Evolutionary conservation across 1,140 invertebrate genomes (phyloP).

Genomic region (Megalonaias nervosa): DNA sequence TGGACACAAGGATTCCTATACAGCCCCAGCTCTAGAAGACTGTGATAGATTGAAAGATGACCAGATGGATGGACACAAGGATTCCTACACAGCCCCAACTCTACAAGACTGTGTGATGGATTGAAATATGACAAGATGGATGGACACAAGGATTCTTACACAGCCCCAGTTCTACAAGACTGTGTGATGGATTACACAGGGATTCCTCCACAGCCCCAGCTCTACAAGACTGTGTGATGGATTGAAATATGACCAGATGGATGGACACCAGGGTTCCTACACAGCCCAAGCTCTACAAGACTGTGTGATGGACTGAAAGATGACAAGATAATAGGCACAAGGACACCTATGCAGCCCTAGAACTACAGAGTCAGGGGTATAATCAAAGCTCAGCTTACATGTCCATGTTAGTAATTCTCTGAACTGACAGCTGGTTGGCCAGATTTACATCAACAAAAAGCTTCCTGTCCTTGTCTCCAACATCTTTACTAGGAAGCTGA

Average conservation of each 20-base stretch:
- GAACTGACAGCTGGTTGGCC: constrained; percentile 59
- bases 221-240: background rate
- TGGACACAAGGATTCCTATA: too few species aligned
- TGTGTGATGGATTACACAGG: too few species aligned
- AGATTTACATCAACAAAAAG: constrained; percentile 66
- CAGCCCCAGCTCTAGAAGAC: too few species aligned
- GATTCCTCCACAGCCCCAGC: background rate
- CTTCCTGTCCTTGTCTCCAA: constrained; percentile 63
- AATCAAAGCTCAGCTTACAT: too few species aligned
- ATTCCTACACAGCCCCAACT: too few species aligned
- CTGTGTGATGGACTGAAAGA: too few species aligned
- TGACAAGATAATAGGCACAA: background rate
- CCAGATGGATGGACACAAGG: too few species aligned
- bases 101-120: too few species aligned
- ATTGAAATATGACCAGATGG: too few species aligned
- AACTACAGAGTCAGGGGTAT: background rate
- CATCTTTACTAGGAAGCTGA: constrained; percentile 34
- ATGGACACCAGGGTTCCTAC: too few species aligned
- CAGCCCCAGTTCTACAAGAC: background rate
- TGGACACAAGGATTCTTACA: background rate
- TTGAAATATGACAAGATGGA: background rate
- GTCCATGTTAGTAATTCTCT: background rate
- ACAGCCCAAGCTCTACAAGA: too few species aligned
- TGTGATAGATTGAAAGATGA: too few species aligned
- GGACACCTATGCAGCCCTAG: background rate